Evolutionary conservation across 2,888 invertebrate species (phyloP).

Genomic region (Tiphia femorata): DNA sequence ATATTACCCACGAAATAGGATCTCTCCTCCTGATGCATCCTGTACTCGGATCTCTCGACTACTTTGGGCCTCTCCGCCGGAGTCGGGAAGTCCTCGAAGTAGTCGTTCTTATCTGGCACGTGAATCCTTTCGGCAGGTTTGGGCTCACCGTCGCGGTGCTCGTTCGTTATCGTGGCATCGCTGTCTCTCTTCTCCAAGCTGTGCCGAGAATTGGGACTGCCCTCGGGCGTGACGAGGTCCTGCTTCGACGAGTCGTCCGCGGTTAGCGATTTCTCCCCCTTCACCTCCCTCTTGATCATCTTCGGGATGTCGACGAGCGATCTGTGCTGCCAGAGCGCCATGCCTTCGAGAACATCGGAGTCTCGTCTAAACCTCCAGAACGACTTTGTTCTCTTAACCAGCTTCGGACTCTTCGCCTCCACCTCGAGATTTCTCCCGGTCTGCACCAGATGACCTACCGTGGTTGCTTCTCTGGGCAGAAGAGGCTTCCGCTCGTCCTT

Average conservation of each 20-base stretch:
- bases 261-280: conserved; percentile 12
- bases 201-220: conserved; percentile 33
- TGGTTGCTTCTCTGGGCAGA: conserved; percentile 70
- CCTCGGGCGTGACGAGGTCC: conserved; percentile 39
- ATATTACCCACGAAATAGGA: conserved; percentile 64
- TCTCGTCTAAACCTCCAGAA: conserved; percentile 86
- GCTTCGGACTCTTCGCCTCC: conserved; percentile 68
- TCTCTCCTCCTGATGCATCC: conserved; percentile 56
- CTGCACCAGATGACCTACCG: conserved; percentile 53
- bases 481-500: conserved; percentile 70
- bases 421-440: conserved; percentile 69
- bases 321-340: conserved; percentile 89
- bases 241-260: background rate
- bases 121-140: conserved; percentile 64
- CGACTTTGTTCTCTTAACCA: conserved; percentile 85
- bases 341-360: conserved; percentile 85
- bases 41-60: conserved; percentile 56
- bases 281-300: conserved; percentile 71
- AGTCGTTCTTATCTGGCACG: conserved; percentile 60
- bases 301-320: conserved; percentile 82
- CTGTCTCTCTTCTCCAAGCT: conserved; percentile 56
- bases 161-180: conserved; percentile 60
- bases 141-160: conserved; percentile 53
- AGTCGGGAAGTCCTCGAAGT: conserved; percentile 63
- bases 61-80: conserved; percentile 64